Evolutionary conservation across 2,113 vertebrate species (phyloP), one percentile per base, ranked within the genome.

Genomic region (Phalacrocorax aristotelis): DNA sequence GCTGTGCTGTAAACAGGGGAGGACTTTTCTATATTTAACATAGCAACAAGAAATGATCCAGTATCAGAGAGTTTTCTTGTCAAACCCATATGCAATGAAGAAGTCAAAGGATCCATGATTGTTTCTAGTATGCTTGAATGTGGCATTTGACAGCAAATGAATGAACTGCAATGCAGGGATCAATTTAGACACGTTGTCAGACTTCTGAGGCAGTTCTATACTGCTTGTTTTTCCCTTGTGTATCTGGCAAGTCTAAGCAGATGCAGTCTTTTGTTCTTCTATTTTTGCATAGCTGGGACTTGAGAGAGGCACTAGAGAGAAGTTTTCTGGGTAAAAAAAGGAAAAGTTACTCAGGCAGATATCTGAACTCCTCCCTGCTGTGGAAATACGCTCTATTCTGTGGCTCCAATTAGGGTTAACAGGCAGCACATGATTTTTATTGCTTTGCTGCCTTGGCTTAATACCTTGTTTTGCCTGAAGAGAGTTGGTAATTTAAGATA

Each of bases 121-220:
- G 15, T 40, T 90, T 68, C 26, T 71, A 18, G 15, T 48, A 2
- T 2, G 2, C 62, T 75, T 78, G 65, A 84, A 84, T 40, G 22
- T 71, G 32, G 22, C 48, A 46, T 74, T 78, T 71, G 54, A 70
- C n/a, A 64, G n/a, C 48, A 79, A 44, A n/a, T 30, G 52, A 38
- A 51, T 23, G 57, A 87, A 57, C 32, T 62, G 38, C 78, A 85
- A 22, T 38, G 23, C n/a, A 60, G 42, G n/a, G 29, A 54, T 20
- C 1, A 8, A 26, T 82, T 78, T 64, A 58, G 22, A 55, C 2
- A 2, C 0, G 0, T 46, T 0, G 0, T 70, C 13, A 46, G 75
- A 40, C 38, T 86, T 86, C 44, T 46, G 32, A 76, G 48, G 9
- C 0, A 1, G 18, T 60, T 64, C 54, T 86, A 75, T 83, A 62